phyloP scores from a whole-genome alignment of 2,797 vertebrate genomes.

The Molossus alvarezi region DNA sequence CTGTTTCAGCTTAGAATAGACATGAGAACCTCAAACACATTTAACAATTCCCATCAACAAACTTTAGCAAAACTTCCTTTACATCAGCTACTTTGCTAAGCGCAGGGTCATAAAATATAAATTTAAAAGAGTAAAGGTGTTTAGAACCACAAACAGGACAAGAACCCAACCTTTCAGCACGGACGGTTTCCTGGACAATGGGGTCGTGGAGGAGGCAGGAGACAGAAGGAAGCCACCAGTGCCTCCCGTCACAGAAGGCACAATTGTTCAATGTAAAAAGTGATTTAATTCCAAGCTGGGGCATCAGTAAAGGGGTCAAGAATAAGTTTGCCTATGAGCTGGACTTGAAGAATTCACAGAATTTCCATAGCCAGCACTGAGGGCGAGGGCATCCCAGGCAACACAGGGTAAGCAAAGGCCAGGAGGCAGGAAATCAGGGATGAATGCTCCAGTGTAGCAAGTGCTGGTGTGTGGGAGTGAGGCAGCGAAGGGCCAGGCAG shows the following conservation, averaged over 20 bases:
- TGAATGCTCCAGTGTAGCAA: not conserved
- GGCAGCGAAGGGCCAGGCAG: not conserved
- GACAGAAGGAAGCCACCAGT: not conserved
- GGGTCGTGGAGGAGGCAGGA: not conserved
- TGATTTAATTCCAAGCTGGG: not conserved
- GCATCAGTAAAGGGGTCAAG: constrained; percentile 38
- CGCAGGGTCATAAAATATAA: constrained; percentile 59
- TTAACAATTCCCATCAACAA: constrained; percentile 61
- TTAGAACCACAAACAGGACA: constrained; percentile 54
- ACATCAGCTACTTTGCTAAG: constrained; percentile 9
- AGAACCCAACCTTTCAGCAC: not conserved
- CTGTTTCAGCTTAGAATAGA: constrained; percentile 77
- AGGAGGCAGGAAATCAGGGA: constrained; percentile 54
- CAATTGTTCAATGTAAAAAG: constrained; percentile 27
- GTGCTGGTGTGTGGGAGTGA: not conserved
- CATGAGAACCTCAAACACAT: constrained; percentile 42
- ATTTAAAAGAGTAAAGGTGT: not conserved
- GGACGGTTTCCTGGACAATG: not conserved
- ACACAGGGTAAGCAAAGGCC: constrained; percentile 61
- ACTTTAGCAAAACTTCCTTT: constrained; percentile 66
- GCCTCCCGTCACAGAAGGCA: not conserved
- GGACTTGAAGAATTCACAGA: constrained; percentile 74
- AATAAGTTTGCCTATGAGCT: constrained; percentile 70
- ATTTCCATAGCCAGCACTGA: constrained; percentile 56
- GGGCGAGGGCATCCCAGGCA: constrained; percentile 8